phyloP scores from a whole-genome alignment of 2,797 vertebrate genomes.

The Phrynocephalus forsythii region DNA sequence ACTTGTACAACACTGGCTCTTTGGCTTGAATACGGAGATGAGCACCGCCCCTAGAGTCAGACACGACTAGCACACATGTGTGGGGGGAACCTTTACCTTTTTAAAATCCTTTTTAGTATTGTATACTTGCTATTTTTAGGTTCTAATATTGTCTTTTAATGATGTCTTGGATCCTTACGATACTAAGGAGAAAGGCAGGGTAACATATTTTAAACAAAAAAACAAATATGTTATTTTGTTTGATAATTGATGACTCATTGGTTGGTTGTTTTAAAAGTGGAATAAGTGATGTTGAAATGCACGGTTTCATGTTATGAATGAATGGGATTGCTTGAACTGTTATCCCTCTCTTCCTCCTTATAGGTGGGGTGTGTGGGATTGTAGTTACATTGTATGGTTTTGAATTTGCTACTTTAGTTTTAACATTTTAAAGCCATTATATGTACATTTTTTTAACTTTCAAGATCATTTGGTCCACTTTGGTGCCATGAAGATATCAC shows the following conservation, averaged over 20 bases:
- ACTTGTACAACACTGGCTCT: too few relatives aligned
- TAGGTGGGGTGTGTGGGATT: not conserved
- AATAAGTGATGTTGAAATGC: conserved; percentile 17
- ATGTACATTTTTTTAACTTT: conserved; percentile 58
- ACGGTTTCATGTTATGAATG: not conserved
- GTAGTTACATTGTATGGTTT: not conserved
- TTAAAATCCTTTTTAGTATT: not conserved
- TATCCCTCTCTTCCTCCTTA: not conserved
- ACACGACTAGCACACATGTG: too few relatives aligned
- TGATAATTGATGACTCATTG: not conserved
- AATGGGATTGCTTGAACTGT: not conserved
- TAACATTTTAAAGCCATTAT: conserved; percentile 17
- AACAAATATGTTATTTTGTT: not conserved
- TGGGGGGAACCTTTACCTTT: too few relatives aligned
- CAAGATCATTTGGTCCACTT: conserved; percentile 94
- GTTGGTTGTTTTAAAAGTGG: not conserved
- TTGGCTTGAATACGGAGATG: too few relatives aligned
- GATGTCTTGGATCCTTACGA: too few relatives aligned
- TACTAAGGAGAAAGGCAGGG: too few relatives aligned
- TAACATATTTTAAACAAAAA: too few relatives aligned
- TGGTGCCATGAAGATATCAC: conserved; percentile 99
- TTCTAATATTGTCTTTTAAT: too few relatives aligned
- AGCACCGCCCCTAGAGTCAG: too few relatives aligned
- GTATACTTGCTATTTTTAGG: too few relatives aligned
- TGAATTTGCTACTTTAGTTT: conserved; percentile 31